A percentile compares a stretch with the other conserved stretches of the same genome.
Conservation (phyloP, 2,113 vertebrate genomes). For the Pontoporia blainvillei region DNA sequence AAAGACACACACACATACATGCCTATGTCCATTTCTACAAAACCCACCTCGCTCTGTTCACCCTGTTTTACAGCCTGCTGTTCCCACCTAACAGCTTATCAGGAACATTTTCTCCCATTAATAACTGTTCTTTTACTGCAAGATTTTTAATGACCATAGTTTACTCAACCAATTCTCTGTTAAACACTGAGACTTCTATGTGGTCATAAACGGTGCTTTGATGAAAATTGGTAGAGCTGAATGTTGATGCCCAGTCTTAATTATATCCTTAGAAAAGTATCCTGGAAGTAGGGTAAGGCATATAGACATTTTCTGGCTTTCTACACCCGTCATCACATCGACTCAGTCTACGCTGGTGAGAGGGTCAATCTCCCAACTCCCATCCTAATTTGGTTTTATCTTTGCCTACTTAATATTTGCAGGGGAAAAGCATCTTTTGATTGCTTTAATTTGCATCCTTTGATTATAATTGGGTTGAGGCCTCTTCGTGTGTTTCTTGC, state of each 20-base stretch:
- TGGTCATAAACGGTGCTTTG: not conserved
- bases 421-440: not conserved
- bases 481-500: not conserved
- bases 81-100: not conserved
- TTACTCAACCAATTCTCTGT: not conserved
- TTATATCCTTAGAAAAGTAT: not conserved
- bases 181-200: not conserved
- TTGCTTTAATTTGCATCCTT: not conserved
- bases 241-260: not conserved
- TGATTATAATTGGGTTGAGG: not conserved
- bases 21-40: not conserved
- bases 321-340: fast-evolving
- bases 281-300: not conserved
- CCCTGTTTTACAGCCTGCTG: not conserved
- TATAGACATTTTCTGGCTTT: not conserved
- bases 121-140: not conserved
- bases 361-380: not conserved
- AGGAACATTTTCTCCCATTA: not conserved
- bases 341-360: not conserved
- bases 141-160: not conserved
- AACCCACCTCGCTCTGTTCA: not conserved
- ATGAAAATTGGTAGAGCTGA: not conserved
- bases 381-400: not conserved
- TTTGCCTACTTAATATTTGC: not conserved
- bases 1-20: fast-evolving